Base-by-base conservation (phyloP, 2,113 vertebrate species). In the Anhinga rufa region DNA sequence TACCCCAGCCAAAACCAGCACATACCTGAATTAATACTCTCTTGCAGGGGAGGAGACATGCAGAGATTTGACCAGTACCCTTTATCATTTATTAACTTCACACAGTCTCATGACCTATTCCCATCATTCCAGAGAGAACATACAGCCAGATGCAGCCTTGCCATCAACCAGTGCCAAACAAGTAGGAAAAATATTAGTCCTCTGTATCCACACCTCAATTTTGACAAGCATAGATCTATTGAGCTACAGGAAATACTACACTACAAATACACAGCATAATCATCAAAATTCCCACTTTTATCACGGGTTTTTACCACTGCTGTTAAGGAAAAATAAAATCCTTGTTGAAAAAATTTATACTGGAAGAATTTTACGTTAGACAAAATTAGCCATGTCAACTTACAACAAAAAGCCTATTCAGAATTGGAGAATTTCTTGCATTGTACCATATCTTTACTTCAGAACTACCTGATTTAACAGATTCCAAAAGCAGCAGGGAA, bases 401-500 rank as follows among this genome's bases (percentile, higher is more conserved):
- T 60, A 68, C 38, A 95, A 66, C 42, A 83, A 51, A 90, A 88
- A 86, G 21, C 16, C 32, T 71, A 38, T 71, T 88, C 64, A 84
- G 49, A 88, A 65, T 29, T 19, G 31, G 25, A 81, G 22, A 83
- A 83, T 71, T 94, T 88, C 80, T 81, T 51, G 26, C 28, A 40
- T 57, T 71, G 31, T 75, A 92, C 17, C 81, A 49, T 91, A 80
- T 93, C 74, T 61, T 82, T 14, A 24, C 66, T 80, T 74, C 60
- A 91, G 70, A 92, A 24, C 82, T 51, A 77, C 32, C 66, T 28
- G 70, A 94, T 93, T 70, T 94, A 95, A 92, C 68, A 96, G 71
- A 75, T 92, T 95, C 94, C 4, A 4, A 97, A 95, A 92, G 82
- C 89, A 95, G 91, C 86, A 88, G 96, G 94, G 89, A 94, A 91